A percentile compares a stretch with the other conserved stretches of the same genome.
Evolutionary conservation across 2,888 invertebrate genomes (phyloP).

Genomic region (Bugulina stolonifera): DNA sequence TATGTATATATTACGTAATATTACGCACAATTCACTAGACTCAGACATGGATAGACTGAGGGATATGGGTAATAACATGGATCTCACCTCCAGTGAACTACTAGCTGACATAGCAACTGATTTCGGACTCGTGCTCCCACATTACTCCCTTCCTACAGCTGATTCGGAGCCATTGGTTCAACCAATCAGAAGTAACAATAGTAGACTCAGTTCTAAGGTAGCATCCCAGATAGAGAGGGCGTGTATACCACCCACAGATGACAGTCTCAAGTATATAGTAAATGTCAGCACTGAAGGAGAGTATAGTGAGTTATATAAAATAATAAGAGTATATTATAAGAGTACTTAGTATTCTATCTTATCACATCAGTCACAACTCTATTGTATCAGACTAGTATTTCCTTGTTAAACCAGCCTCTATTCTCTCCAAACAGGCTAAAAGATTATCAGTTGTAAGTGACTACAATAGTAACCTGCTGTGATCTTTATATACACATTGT

Average conservation of each 20-base stretch:
- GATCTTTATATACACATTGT: too few relatives aligned
- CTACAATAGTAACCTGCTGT: too few relatives aligned
- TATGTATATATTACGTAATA: too few relatives aligned
- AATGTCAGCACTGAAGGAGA: background rate
- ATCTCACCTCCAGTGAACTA: background rate
- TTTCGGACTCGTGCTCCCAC: background rate
- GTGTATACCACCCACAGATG: conserved; percentile 31
- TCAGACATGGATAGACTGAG: background rate
- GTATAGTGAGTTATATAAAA: background rate
- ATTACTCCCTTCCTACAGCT: background rate
- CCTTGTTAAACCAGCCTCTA: too few relatives aligned
- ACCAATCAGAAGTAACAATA: background rate
- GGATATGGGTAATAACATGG: background rate
- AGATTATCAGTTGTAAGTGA: too few relatives aligned
- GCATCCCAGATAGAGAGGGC: conserved; percentile 24
- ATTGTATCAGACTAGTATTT: too few relatives aligned
- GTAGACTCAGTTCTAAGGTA: background rate
- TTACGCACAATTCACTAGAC: too few relatives aligned
- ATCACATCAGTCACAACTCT: too few relatives aligned
- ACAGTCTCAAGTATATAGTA: conserved; percentile 30
- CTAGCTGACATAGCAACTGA: background rate
- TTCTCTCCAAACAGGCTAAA: too few relatives aligned
- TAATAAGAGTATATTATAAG: too few relatives aligned
- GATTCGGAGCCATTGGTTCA: background rate
- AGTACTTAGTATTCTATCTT: too few relatives aligned